A percentile compares a stretch with the other conserved stretches of the same genome.
phyloP scores from a whole-genome alignment of 2,888 invertebrate species.

The Drosophila helvetica region DNA sequence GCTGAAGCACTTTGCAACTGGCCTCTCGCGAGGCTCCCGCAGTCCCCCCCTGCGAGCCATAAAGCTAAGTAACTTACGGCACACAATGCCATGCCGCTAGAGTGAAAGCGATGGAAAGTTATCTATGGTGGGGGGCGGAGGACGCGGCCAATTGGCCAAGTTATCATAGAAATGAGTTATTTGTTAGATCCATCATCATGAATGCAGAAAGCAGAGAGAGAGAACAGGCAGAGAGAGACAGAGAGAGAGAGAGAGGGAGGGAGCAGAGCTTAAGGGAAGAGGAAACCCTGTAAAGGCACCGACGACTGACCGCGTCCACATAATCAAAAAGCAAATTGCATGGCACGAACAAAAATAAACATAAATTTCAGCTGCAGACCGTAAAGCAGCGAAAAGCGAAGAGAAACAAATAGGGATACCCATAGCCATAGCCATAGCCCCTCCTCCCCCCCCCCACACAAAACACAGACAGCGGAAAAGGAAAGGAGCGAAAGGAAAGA shows the following conservation, averaged over 20 bases:
- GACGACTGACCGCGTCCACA: slow-evolving; percentile 46
- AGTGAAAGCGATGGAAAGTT: slow-evolving; percentile 35
- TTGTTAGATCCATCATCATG: slow-evolving; percentile 52
- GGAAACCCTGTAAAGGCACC: slow-evolving; percentile 3
- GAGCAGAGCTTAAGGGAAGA: background rate
- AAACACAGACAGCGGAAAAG: background rate
- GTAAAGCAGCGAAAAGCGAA: slow-evolving; percentile 30
- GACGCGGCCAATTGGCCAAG: slow-evolving; percentile 44
- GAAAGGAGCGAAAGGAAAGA: background rate
- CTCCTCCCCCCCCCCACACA: too few species aligned
- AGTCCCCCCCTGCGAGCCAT: slow-evolving; percentile 11
- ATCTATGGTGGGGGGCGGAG: background rate
- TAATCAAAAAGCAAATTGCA: slow-evolving; percentile 52
- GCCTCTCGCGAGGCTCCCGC: slow-evolving; percentile 21
- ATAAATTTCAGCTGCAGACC: slow-evolving; percentile 40
- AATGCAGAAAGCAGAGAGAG: slow-evolving; percentile 36
- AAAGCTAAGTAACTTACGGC: slow-evolving; percentile 36
- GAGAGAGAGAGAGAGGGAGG: background rate
- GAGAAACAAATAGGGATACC: slow-evolving; percentile 21
- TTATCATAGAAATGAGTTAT: slow-evolving; percentile 68
- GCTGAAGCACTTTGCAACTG: slow-evolving; percentile 26
- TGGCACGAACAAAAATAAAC: slow-evolving; percentile 46
- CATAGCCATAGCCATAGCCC: too few species aligned
- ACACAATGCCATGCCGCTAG: slow-evolving; percentile 32
- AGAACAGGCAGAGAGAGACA: slow-evolving; percentile 28